phyloP scores from a whole-genome alignment of 2,113 vertebrate species.

The Ramphastos sulfuratus region DNA sequence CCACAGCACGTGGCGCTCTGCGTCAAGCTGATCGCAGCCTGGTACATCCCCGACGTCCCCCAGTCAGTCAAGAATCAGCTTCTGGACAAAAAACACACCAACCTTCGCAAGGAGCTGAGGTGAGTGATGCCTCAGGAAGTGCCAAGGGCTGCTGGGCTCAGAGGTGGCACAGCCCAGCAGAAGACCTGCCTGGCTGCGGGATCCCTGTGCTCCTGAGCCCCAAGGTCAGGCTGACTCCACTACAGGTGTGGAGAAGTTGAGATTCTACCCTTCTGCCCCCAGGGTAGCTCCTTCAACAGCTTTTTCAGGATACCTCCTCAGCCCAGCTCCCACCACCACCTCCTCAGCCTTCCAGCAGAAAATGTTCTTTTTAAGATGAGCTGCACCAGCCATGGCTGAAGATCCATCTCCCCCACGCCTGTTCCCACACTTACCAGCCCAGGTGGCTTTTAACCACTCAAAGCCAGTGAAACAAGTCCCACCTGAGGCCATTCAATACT shows the following conservation, averaged over 20 bases:
- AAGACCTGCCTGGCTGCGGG: not conserved
- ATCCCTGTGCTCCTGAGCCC: not conserved
- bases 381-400: fast-evolving
- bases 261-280: not conserved
- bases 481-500: not conserved
- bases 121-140: conserved; percentile 13
- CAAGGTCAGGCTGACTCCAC: fast-evolving
- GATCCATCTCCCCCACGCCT: fast-evolving
- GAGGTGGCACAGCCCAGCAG: not conserved
- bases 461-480: not conserved
- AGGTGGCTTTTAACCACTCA: not conserved
- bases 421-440: fast-evolving
- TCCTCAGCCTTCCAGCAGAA: not conserved
- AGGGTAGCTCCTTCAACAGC: not conserved
- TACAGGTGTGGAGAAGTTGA: fast-evolving
- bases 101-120: conserved; percentile 73
- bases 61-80: conserved; percentile 77
- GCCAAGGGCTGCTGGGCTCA: not conserved
- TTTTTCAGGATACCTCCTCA: not conserved
- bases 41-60: conserved; percentile 87
- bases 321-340: not conserved
- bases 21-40: conserved; percentile 87
- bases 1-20: conserved; percentile 87
- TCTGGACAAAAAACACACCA: conserved; percentile 73
- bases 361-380: not conserved